Conservation (phyloP, 2,888 invertebrate species). For the Clunio marinus region DNA sequence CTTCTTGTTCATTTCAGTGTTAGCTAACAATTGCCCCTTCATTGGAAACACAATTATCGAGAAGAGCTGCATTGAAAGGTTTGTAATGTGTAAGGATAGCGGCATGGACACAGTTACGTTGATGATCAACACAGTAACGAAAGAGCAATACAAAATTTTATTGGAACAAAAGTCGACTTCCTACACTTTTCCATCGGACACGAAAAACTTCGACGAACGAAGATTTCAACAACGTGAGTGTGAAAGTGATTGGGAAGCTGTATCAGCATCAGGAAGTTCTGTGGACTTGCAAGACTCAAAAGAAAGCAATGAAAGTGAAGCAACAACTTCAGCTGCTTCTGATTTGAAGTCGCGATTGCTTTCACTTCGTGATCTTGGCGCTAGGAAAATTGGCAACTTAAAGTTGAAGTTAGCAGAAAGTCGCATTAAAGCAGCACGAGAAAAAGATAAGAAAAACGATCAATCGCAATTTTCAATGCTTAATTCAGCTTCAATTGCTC, state of each 20-base stretch:
- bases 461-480: constrained; percentile 47
- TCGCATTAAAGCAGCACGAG: constrained; percentile 40
- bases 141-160: constrained; percentile 76
- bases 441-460: constrained; percentile 13
- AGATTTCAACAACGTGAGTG: constrained; percentile 27
- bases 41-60: constrained; percentile 51
- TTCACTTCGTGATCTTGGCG: constrained; percentile 64
- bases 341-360: constrained; percentile 56
- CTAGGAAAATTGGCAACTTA: constrained; percentile 62
- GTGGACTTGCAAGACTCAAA: background rate
- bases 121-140: constrained; percentile 65
- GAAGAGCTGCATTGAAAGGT: constrained; percentile 48
- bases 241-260: constrained; percentile 47
- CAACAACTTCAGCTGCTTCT: constrained; percentile 4
- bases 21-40: constrained; percentile 51
- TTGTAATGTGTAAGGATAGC: constrained; percentile 62
- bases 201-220: constrained; percentile 43
- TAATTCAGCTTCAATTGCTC: constrained; percentile 49
- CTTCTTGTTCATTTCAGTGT: constrained; percentile 36
- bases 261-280: constrained; percentile 46
- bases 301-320: constrained; percentile 3
- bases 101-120: constrained; percentile 57
- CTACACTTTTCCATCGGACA: constrained; percentile 63
- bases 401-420: constrained; percentile 59
- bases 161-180: constrained; percentile 72